phyloP scores from a whole-genome alignment of 2,797 vertebrate genomes.

The Oryzias sinensis region DNA sequence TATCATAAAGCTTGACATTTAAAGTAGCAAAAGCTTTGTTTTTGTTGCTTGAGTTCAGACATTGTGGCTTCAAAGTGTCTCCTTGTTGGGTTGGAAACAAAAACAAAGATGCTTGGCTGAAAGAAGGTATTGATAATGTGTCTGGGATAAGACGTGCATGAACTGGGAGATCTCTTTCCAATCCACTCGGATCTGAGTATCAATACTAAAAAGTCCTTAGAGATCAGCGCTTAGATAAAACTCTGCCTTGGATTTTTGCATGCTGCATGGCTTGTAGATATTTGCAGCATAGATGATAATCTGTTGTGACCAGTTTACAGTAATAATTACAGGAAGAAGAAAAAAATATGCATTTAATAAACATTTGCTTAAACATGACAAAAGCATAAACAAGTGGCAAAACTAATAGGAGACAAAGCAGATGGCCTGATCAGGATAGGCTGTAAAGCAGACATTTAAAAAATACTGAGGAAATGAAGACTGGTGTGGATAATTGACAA shows the following conservation, averaged over 20 bases:
- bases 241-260: slow-evolving; percentile 28
- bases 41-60: slow-evolving; percentile 9
- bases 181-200: slow-evolving; percentile 51
- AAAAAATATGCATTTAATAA: background rate
- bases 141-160: slow-evolving; percentile 37
- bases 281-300: slow-evolving; percentile 11
- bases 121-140: slow-evolving; percentile 57
- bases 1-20: too few species aligned
- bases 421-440: too few species aligned
- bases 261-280: slow-evolving; percentile 12
- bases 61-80: slow-evolving; percentile 4
- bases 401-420: too few species aligned
- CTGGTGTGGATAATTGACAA: too few species aligned
- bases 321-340: background rate
- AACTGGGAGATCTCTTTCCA: slow-evolving; percentile 46
- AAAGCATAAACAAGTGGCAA: too few species aligned
- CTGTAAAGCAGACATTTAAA: too few species aligned
- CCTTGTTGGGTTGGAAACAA: slow-evolving; percentile 18
- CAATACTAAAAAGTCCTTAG: slow-evolving; percentile 47
- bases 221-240: slow-evolving; percentile 44
- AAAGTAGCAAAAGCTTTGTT: slow-evolving; percentile 3
- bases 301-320: slow-evolving; percentile 7
- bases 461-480: too few species aligned
- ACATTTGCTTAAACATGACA: too few species aligned
- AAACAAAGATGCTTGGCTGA: slow-evolving; percentile 36